Base-by-base conservation (phyloP, 1,140 invertebrate genomes). In the Temnothorax nylanderi region DNA sequence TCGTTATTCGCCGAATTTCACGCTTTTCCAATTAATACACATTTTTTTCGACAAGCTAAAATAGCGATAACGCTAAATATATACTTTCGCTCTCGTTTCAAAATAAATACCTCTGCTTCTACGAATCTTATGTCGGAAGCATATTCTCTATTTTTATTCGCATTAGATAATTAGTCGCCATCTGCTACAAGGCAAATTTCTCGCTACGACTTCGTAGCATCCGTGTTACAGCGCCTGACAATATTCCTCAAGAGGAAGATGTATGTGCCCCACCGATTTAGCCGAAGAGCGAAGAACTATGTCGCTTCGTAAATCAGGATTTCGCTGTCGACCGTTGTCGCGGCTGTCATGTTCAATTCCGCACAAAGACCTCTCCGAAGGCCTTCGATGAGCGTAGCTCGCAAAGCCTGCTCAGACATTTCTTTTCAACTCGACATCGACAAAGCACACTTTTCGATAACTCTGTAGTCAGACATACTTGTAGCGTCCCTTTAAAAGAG, bases 261-360 rank as follows among this genome's bases (percentile, higher is more conserved):
- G 13, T 60, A 58, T 21, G 60, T 49, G 26, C 11, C 16, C 7
- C 41, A 26, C 26, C 37, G 41, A 81, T 58, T 72, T 51, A n/a
- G 3, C 54, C 49, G 21, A 58, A 58, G 21, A 81, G 49, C 78
- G 51, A 60, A 49, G 77, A 81, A 81, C 47, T 41, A 49, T 49
- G 54, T 49, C 80, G 54, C 80, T 49, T 74, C 69, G 80, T 74
- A 82, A 82, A 82, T 82, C 80, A 82, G 80, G 80, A 82, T 82
- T 82, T 69, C 62, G 58, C 75, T 78, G 75, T 78, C 75, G 41
- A 16, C 65, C 69, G 67, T 58, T 82, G 69, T 84, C 80, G 54
- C 80, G 13, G 11, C 18, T 84, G 69, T 84, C 80, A 62, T 84
- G 80, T 84, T 75, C 80, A 84, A 75, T 84, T 84, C 41, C 32